Evolutionary conservation across 2,888 invertebrate species (phyloP).

Genomic region (Ctena decussata): DNA sequence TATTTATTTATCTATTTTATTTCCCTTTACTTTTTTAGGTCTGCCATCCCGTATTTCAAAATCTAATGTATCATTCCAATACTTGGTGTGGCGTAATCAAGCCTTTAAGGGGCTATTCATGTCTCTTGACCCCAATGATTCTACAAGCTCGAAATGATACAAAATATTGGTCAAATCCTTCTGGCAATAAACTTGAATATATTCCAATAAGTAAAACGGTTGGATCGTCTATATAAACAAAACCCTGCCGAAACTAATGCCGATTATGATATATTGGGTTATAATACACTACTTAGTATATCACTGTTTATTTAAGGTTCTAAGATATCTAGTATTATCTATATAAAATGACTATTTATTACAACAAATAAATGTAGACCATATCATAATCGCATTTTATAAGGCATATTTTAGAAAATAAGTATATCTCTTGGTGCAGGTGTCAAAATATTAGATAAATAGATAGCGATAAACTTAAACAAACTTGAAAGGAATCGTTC

Average conservation of each 20-base stretch:
- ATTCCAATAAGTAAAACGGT: too few relatives aligned
- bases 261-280: neutral
- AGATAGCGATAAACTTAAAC: conserved; percentile 1
- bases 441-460: neutral
- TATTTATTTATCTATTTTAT: too few relatives aligned
- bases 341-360: neutral
- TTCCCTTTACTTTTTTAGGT: too few relatives aligned
- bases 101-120: too few relatives aligned
- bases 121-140: too few relatives aligned
- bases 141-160: too few relatives aligned
- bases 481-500: neutral
- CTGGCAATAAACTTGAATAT: too few relatives aligned
- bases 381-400: neutral
- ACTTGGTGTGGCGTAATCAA: too few relatives aligned
- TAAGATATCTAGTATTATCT: neutral
- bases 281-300: neutral
- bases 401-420: conserved; percentile 1
- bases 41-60: too few relatives aligned
- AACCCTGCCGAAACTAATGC: neutral
- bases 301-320: neutral
- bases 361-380: conserved; percentile 6
- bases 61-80: too few relatives aligned
- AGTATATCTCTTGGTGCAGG: neutral
- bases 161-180: too few relatives aligned
- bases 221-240: neutral